Evolutionary conservation across 2,888 invertebrate species (phyloP).

Genomic region (Syritta pipiens): DNA sequence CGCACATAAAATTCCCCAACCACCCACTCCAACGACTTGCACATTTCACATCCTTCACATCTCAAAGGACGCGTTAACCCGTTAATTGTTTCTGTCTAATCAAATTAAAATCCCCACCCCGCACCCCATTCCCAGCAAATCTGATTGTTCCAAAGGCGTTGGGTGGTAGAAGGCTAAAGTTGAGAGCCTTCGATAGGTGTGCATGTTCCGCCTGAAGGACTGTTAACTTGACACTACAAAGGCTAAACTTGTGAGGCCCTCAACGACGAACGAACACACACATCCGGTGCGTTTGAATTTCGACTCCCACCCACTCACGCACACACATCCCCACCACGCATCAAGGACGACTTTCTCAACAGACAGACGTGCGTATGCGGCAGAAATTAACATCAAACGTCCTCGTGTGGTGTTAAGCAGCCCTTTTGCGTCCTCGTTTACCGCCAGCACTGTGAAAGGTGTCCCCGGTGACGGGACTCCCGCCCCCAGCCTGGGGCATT

Average conservation of each 20-base stretch:
- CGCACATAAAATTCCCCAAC: conserved; percentile 12
- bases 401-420: conserved; percentile 40
- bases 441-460: conserved; percentile 12
- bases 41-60: conserved; percentile 24
- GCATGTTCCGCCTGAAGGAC: conserved; percentile 70
- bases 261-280: too few species aligned
- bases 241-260: too few species aligned
- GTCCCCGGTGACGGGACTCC: neutral
- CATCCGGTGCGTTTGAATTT: too few species aligned
- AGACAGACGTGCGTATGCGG: neutral
- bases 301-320: conserved; percentile 13
- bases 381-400: conserved; percentile 51
- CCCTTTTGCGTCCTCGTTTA: too few species aligned
- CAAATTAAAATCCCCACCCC: conserved; percentile 77
- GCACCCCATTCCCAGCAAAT: conserved; percentile 10
- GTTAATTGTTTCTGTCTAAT: conserved; percentile 80
- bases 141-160: conserved; percentile 58
- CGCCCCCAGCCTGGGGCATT: neutral
- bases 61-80: conserved; percentile 79
- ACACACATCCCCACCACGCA: conserved; percentile 20
- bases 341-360: conserved; percentile 33
- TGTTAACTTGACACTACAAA: conserved; percentile 77
- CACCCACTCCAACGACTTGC: neutral
- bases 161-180: too few species aligned
- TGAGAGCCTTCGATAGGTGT: too few species aligned